Evolutionary conservation across 2,888 invertebrate genomes (phyloP).

Genomic region (Callimorpha dominula): DNA sequence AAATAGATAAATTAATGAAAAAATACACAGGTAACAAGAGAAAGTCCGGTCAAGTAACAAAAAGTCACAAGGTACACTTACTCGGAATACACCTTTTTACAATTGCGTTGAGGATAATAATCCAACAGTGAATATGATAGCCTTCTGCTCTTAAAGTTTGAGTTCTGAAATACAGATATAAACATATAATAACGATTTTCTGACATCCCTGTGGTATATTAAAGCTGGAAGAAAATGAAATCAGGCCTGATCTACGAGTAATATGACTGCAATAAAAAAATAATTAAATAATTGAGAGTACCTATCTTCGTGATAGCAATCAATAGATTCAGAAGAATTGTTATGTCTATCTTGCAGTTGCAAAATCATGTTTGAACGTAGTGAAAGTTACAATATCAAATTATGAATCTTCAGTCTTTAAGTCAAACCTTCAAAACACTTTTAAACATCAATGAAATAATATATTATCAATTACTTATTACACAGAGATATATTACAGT

Average conservation of each 20-base stretch:
- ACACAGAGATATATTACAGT: background rate
- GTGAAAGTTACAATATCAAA: no score
- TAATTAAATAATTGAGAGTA: no score
- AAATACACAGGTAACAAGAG: background rate
- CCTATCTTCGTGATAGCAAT: background rate
- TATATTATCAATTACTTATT: no score
- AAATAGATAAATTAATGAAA: no score
- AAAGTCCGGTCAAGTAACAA: background rate
- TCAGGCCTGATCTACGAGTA: no score
- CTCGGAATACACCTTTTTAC: slow-evolving; percentile 69
- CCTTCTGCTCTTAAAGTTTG: background rate
- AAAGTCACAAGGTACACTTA: slow-evolving; percentile 15
- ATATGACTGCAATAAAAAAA: no score
- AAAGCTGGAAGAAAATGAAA: background rate
- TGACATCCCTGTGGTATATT: no score
- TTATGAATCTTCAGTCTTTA: no score
- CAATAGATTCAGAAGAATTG: background rate
- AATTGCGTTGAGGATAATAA: slow-evolving; percentile 65
- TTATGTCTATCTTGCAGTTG: background rate
- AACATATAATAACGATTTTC: no score
- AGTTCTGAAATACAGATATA: background rate
- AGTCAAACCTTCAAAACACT: no score
- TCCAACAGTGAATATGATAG: slow-evolving; percentile 63
- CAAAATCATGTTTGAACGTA: no score
- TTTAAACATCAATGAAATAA: no score